These are phyloP conservation scores for Climacteris rufus DNA, from an alignment of 2,113 vertebrate species.

Conservation along the genomic window DNA sequence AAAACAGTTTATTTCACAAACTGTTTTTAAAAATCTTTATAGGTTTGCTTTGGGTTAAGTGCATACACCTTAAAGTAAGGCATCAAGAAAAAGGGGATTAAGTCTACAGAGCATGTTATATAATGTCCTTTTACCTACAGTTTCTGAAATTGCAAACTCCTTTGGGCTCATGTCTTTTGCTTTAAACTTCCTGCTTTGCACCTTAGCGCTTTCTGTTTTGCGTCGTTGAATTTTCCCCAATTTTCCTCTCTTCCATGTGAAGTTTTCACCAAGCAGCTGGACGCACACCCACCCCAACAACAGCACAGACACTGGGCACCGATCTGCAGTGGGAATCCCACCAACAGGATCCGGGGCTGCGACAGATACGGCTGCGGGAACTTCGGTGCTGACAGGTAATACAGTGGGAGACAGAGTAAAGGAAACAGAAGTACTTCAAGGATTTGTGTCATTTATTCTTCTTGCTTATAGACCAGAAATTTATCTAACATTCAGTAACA, in stretches of 20 bases:
- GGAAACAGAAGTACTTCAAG: neutral
- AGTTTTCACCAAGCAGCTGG: conserved; percentile 19
- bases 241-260: neutral
- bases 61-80: neutral
- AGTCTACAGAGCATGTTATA: neutral
- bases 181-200: neutral
- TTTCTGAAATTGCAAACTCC: neutral
- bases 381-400: conserved; percentile 49
- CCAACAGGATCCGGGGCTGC: conserved; percentile 61
- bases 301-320: conserved; percentile 47
- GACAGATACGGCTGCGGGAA: conserved; percentile 63
- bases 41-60: neutral
- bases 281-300: neutral
- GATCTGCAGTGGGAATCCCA: conserved; percentile 60
- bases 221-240: accelerated
- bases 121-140: neutral
- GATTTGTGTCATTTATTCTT: neutral
- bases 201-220: neutral
- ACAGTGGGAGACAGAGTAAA: accelerated
- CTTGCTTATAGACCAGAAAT: neutral
- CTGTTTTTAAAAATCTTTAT: neutral
- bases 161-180: accelerated
- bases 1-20: neutral
- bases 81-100: neutral
- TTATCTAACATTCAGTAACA: neutral